A percentile compares a stretch with the other conserved stretches of the same genome.
Conservation (phyloP, 2,888 invertebrate species). For the Balanococcus diminutus region DNA sequence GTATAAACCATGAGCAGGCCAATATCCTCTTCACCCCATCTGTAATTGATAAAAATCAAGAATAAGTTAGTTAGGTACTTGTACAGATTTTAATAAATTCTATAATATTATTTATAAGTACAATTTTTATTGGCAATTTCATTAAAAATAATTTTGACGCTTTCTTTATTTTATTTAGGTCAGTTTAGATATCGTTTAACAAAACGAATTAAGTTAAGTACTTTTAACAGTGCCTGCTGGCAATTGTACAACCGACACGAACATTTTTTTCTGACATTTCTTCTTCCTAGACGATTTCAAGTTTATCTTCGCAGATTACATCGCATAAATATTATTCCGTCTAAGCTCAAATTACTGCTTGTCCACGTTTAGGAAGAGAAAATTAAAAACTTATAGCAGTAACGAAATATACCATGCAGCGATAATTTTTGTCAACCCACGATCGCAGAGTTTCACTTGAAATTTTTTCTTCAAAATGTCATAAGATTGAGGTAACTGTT, state of each 20-base stretch:
- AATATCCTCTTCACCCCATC: constrained; percentile 52
- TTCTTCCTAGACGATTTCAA: constrained; percentile 39
- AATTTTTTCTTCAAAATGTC: background rate
- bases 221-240: constrained; percentile 23
- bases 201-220: constrained; percentile 41
- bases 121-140: background rate
- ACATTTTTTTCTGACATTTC: constrained; percentile 40
- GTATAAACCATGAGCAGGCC: constrained; percentile 54
- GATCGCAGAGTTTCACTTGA: background rate
- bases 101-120: background rate
- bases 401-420: background rate
- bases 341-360: background rate
- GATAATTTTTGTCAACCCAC: constrained; percentile 20
- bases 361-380: constrained; percentile 18
- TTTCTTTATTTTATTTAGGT: constrained; percentile 37
- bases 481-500: background rate
- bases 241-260: constrained; percentile 20
- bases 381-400: background rate
- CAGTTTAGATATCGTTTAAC: constrained; percentile 30
- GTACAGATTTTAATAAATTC: background rate
- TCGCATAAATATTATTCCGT: constrained; percentile 33
- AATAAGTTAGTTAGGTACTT: too few relatives aligned
- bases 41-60: constrained; percentile 29
- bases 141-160: constrained; percentile 19
- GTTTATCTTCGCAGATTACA: constrained; percentile 39